These are phyloP conservation scores for Melolontha melolontha DNA, from an alignment of 2,888 invertebrate genomes.

Conservation along the genomic window DNA sequence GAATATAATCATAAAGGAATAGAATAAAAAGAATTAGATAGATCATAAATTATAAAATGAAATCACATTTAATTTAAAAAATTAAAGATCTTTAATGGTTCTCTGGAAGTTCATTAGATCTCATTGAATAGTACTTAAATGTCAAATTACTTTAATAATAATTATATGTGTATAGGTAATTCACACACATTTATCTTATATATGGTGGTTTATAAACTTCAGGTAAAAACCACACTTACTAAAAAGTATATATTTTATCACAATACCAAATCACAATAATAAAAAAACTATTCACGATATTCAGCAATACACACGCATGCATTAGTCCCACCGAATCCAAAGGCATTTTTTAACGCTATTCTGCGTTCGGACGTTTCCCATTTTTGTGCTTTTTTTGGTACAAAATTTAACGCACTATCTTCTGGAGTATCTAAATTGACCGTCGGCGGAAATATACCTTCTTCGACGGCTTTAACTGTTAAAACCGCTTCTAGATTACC, in stretches of 20 bases:
- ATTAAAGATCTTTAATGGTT: no score
- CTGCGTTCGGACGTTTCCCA: conserved; percentile 72
- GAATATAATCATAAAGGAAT: no score
- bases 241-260: conserved; percentile 10
- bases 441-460: conserved; percentile 86
- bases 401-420: conserved; percentile 78
- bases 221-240: not conserved
- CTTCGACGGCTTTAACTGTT: conserved; percentile 82
- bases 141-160: no score
- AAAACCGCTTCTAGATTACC: conserved; percentile 94
- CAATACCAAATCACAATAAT: not conserved
- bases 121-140: no score
- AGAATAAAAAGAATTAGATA: no score
- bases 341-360: conserved; percentile 94
- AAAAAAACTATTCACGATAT: conserved; percentile 53
- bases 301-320: conserved; percentile 81
- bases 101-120: no score
- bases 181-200: no score
- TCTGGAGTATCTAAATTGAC: conserved; percentile 83
- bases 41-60: no score
- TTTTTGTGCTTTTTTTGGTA: conserved; percentile 66
- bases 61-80: no score
- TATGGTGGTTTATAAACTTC: no score
- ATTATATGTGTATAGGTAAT: no score
- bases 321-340: conserved; percentile 99